These are phyloP conservation scores for Argya squamiceps DNA, from an alignment of 2,797 vertebrate genomes.

Conservation along the genomic window DNA sequence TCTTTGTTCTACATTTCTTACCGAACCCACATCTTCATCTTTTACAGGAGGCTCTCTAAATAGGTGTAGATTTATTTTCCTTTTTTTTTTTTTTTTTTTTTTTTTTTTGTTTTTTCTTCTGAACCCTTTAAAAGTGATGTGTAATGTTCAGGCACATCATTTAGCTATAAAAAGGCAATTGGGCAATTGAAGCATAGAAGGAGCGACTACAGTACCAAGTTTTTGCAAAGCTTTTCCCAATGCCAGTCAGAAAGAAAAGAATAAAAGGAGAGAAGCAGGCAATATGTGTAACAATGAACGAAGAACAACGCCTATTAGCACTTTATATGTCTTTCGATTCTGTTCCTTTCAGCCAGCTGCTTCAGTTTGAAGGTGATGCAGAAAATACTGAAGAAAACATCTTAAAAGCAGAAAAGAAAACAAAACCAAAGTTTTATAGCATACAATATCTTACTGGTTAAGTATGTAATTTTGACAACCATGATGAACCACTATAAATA, in stretches of 20 bases:
- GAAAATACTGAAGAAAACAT: slow-evolving; percentile 72
- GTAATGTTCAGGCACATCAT: slow-evolving; percentile 76
- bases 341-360: slow-evolving; percentile 46
- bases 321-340: slow-evolving; percentile 55
- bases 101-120: background rate
- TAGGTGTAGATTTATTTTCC: background rate
- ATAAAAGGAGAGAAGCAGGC: slow-evolving; percentile 76
- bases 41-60: background rate
- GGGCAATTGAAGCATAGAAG: slow-evolving; percentile 73
- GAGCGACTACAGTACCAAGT: background rate
- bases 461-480: slow-evolving; percentile 75
- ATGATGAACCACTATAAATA: slow-evolving; percentile 80
- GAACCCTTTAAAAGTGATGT: slow-evolving; percentile 80
- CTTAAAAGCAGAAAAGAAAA: slow-evolving; percentile 72
- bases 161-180: slow-evolving; percentile 78
- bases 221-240: slow-evolving; percentile 30
- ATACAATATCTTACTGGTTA: background rate
- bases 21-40: background rate
- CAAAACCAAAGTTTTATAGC: slow-evolving; percentile 71
- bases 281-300: background rate
- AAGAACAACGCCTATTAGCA: slow-evolving; percentile 58
- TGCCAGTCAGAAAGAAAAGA: slow-evolving; percentile 61
- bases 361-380: slow-evolving; percentile 63
- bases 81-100: background rate
- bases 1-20: background rate